These are phyloP conservation scores for Nannoperca obscura DNA, from an alignment of 2,797 vertebrate species.

Conservation along the genomic window DNA sequence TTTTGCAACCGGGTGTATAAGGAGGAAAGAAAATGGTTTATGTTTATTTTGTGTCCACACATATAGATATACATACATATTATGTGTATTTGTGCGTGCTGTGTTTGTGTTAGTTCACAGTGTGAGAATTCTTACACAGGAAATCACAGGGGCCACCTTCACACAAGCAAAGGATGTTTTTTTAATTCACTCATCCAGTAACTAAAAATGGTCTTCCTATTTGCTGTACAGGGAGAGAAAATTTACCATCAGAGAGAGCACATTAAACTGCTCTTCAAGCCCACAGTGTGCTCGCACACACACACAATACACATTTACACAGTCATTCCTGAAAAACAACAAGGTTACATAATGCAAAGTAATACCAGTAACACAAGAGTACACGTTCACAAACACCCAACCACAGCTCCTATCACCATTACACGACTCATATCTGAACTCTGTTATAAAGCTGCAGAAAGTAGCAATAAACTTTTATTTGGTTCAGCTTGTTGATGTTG, in stretches of 20 bases:
- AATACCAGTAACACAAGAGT: conserved; percentile 56
- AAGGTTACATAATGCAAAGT: conserved; percentile 70
- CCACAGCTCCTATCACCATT: conserved; percentile 32
- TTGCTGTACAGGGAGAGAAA: conserved; percentile 29
- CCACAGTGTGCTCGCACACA: conserved; percentile 19
- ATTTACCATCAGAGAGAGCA: conserved; percentile 51
- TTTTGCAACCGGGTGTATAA: conserved; percentile 13
- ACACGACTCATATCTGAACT: conserved; percentile 29
- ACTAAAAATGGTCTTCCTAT: conserved; percentile 69
- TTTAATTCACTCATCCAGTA: conserved; percentile 46
- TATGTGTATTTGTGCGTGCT: neutral
- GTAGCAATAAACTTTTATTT: conserved; percentile 50
- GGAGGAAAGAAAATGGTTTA: neutral
- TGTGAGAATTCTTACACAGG: conserved; percentile 49
- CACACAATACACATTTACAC: conserved; percentile 19
- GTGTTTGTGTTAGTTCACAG: conserved; percentile 32
- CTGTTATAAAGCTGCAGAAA: conserved; percentile 14
- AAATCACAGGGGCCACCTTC: conserved; percentile 52
- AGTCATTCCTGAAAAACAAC: conserved; percentile 55
- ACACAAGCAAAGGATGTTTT: conserved; percentile 43
- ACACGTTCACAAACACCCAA: conserved; percentile 50
- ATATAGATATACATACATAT: neutral
- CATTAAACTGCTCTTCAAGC: conserved; percentile 47
- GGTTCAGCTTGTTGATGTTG: conserved; percentile 52
- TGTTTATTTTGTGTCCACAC: neutral